phyloP scores from a whole-genome alignment of 2,888 invertebrate species.

The Metacarcinus magister region DNA sequence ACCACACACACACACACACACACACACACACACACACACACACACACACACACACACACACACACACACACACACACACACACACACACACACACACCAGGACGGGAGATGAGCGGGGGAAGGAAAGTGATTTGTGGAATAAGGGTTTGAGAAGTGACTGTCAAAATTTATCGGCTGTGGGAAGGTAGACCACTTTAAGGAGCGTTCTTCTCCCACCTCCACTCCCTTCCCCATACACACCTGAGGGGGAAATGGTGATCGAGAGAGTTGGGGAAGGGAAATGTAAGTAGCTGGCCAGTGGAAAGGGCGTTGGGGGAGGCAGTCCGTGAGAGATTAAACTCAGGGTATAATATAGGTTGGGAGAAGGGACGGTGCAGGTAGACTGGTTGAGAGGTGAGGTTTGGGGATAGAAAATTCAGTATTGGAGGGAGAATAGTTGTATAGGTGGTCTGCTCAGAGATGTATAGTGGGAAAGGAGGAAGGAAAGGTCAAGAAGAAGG shows the following conservation, averaged over 20 bases:
- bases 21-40: too few relatives aligned
- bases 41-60: background rate
- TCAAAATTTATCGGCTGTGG: background rate
- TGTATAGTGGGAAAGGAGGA: too few relatives aligned
- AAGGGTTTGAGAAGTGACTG: background rate
- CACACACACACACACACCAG: slow-evolving; percentile 11
- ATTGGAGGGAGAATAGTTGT: too few relatives aligned
- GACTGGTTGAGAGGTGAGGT: too few relatives aligned
- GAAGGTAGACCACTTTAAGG: background rate
- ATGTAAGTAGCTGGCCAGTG: background rate
- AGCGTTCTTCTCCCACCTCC: background rate
- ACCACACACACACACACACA: too few relatives aligned
- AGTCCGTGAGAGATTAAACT: too few relatives aligned
- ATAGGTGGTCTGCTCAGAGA: too few relatives aligned
- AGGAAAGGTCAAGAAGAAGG: background rate
- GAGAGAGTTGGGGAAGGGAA: background rate
- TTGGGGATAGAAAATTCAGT: too few relatives aligned
- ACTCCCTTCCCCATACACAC: background rate
- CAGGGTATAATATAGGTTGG: too few relatives aligned
- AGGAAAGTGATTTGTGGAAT: background rate
- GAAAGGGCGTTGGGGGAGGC: background rate
- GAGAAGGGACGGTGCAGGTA: too few relatives aligned
- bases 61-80: slow-evolving; percentile 4
- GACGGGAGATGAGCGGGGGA: background rate
- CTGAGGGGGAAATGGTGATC: background rate